These are phyloP conservation scores for Taeniopygia guttata DNA, from an alignment of 2,797 vertebrate genomes.

Conservation along the genomic window DNA sequence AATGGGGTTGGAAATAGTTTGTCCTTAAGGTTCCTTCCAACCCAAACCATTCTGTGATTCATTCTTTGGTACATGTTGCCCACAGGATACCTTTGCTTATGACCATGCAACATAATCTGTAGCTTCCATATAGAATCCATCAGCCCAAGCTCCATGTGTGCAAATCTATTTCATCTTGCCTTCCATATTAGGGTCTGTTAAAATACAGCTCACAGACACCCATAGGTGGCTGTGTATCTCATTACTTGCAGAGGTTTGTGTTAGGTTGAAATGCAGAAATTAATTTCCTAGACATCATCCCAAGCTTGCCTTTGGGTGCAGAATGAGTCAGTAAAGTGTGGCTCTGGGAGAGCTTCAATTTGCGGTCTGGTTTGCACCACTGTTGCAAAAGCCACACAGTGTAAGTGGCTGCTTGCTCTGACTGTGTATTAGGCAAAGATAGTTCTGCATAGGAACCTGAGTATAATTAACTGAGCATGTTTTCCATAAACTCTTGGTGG, in stretches of 20 bases:
- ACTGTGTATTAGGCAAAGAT: not conserved
- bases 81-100: not conserved
- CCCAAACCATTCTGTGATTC: not conserved
- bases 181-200: not conserved
- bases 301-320: not conserved
- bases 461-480: not conserved
- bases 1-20: not conserved
- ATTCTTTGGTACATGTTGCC: not conserved
- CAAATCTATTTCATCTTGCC: not conserved
- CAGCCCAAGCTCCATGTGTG: not conserved
- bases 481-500: slow-evolving; percentile 10
- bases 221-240: not conserved
- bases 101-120: not conserved
- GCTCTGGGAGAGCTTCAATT: not conserved
- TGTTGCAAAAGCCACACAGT: not conserved
- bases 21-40: not conserved
- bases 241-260: not conserved
- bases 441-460: not conserved
- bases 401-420: not conserved
- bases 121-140: not conserved
- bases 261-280: not conserved
- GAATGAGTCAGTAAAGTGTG: not conserved
- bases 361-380: not conserved
- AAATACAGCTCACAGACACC: not conserved
- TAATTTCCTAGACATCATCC: not conserved